phyloP scores from a whole-genome alignment of 2,113 vertebrate genomes.

The Neolamprologus variostigma region DNA sequence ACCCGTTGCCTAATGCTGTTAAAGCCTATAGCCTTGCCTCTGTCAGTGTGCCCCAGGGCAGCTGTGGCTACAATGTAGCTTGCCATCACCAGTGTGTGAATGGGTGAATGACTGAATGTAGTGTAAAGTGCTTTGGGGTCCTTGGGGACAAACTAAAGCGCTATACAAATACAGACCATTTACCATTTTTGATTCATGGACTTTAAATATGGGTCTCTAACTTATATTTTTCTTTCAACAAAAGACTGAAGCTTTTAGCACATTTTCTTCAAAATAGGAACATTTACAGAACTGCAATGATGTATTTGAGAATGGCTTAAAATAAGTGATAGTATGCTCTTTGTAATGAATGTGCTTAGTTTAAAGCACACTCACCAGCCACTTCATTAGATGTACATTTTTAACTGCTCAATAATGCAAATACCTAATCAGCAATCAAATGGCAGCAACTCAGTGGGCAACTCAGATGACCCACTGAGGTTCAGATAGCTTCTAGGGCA shows the following conservation, averaged over 20 bases:
- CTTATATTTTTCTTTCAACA: background rate
- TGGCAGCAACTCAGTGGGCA: background rate
- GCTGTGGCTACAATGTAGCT: background rate
- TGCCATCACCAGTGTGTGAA: background rate
- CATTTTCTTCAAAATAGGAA: background rate
- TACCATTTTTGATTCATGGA: background rate
- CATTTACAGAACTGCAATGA: background rate
- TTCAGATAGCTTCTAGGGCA: background rate
- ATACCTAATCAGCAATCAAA: background rate
- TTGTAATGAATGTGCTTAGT: background rate
- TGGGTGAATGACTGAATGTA: background rate
- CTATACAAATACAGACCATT: background rate
- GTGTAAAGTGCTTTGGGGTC: background rate
- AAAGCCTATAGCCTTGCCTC: background rate
- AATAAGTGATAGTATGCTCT: background rate
- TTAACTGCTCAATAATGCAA: background rate
- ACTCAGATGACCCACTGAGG: background rate
- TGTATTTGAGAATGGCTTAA: background rate
- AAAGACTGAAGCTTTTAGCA: background rate
- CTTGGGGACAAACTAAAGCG: background rate
- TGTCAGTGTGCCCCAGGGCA: background rate
- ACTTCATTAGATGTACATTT: background rate
- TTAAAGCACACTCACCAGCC: background rate
- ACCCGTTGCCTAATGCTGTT: background rate
- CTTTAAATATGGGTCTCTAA: background rate